A percentile compares a stretch with the other conserved stretches of the same genome.
These are phyloP conservation scores for Eulemur mongoz DNA, from an alignment of 2,797 vertebrate genomes.

Conservation along the genomic window DNA sequence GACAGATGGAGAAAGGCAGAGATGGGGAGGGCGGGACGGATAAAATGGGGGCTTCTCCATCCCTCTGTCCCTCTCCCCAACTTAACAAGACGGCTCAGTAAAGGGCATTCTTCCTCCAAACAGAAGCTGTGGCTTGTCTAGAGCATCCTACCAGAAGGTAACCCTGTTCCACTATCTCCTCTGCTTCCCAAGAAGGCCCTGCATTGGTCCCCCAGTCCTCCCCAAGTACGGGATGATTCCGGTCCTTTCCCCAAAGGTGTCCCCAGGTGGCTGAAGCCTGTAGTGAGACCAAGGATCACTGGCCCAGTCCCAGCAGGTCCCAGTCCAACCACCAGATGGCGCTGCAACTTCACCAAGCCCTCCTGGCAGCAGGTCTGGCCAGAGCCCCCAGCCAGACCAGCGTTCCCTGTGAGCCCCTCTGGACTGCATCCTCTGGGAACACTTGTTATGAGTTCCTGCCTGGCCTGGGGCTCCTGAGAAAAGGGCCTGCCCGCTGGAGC, in stretches of 20 bases:
- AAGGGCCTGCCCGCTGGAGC: not conserved
- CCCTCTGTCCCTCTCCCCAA: not conserved
- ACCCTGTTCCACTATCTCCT: not conserved
- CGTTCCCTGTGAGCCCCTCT: not conserved
- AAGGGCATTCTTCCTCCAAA: not conserved
- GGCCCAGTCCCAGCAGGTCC: slow-evolving; percentile 35
- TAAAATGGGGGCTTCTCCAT: not conserved
- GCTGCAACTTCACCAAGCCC: slow-evolving; percentile 66
- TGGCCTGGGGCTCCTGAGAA: not conserved
- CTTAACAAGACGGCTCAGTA: not conserved
- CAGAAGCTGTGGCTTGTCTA: not conserved
- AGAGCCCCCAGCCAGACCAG: not conserved
- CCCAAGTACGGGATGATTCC: not conserved
- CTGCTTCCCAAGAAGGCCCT: not conserved
- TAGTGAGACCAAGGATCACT: not conserved
- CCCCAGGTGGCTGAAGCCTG: not conserved
- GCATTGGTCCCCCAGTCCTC: not conserved
- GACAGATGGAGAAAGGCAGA: not conserved
- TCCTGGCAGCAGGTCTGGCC: not conserved
- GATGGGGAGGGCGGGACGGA: not conserved
- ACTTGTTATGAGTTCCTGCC: not conserved
- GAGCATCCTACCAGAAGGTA: not conserved
- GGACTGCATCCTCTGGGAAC: not conserved
- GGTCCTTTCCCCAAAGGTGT: not conserved
- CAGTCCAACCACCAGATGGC: slow-evolving; percentile 85